These are phyloP conservation scores for Lucifuga dentata DNA, from an alignment of 2,113 vertebrate species.

Conservation along the genomic window DNA sequence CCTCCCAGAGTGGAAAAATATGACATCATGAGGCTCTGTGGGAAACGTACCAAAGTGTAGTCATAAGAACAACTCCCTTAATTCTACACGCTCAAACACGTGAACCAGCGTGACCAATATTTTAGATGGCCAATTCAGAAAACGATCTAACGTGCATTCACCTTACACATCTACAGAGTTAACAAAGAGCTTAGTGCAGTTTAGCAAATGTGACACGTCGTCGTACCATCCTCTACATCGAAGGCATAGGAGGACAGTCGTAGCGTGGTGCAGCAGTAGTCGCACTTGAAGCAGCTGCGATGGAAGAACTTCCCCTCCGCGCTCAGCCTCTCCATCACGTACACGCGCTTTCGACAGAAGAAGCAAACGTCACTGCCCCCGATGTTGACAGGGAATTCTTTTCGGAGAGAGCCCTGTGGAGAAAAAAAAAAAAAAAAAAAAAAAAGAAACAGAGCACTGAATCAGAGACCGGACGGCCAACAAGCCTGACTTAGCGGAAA, in stretches of 20 bases:
- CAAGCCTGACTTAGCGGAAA: background rate
- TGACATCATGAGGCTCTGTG: background rate
- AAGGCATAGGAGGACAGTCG: slow-evolving; percentile 95
- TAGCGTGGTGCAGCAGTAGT: slow-evolving; percentile 93
- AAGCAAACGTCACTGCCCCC: slow-evolving; percentile 98
- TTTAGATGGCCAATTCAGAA: no score
- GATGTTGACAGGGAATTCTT: slow-evolving; percentile 95
- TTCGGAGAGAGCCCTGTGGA: slow-evolving; percentile 91
- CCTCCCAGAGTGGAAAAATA: slow-evolving; percentile 18
- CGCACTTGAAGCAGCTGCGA: slow-evolving; percentile 98
- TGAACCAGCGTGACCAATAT: background rate
- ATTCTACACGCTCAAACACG: background rate
- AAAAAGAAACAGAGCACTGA: background rate
- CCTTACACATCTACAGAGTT: no score
- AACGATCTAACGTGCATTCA: no score
- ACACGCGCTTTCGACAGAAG: slow-evolving; percentile 95
- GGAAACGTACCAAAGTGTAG: background rate
- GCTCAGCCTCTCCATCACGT: slow-evolving; percentile 97
- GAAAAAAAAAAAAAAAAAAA: no score
- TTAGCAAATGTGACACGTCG: no score
- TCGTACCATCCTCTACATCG: slow-evolving; percentile 91
- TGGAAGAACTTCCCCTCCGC: slow-evolving; percentile 99
- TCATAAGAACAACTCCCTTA: background rate
- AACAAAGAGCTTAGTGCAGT: no score
- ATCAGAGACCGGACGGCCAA: no score